A percentile compares a stretch with the other conserved stretches of the same genome.
phyloP scores from a whole-genome alignment of 2,113 vertebrate genomes.

The Cettia cetti region DNA sequence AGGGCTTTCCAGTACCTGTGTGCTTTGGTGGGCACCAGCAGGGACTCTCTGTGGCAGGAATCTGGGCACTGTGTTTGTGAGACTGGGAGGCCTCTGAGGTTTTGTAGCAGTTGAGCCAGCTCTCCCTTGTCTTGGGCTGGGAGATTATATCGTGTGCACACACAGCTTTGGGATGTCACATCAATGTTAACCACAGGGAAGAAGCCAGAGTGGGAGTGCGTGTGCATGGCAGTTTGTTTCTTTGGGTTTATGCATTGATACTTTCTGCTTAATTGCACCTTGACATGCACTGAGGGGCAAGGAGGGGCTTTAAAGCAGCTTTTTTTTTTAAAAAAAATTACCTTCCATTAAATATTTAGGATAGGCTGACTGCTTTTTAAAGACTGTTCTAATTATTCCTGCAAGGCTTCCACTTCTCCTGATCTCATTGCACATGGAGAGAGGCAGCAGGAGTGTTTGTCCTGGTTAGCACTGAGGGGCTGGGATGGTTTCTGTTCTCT shows the following conservation, averaged over 20 bases:
- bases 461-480: not conserved
- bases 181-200: slow-evolving; percentile 11
- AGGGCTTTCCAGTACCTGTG: not conserved
- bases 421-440: not conserved
- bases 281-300: not conserved
- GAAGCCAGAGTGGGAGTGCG: not conserved
- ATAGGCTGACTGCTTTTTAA: not conserved
- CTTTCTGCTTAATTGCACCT: slow-evolving; percentile 58
- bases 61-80: not conserved
- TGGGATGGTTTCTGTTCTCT: not conserved
- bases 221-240: not conserved
- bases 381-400: not conserved
- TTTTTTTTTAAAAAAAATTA: not conserved
- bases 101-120: not conserved
- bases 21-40: not conserved
- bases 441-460: not conserved
- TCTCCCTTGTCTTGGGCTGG: not conserved
- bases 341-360: slow-evolving; percentile 59
- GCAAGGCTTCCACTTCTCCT: not conserved
- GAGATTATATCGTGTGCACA: not conserved
- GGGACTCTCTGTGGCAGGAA: not conserved
- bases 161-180: not conserved
- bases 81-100: not conserved
- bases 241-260: not conserved
- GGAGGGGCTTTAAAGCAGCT: not conserved